Percentiles rank a stretch among this genome's conserved stretches.
Evolutionary conservation across 2,888 invertebrate species (phyloP).

Genomic region (Melitaea athalia): DNA sequence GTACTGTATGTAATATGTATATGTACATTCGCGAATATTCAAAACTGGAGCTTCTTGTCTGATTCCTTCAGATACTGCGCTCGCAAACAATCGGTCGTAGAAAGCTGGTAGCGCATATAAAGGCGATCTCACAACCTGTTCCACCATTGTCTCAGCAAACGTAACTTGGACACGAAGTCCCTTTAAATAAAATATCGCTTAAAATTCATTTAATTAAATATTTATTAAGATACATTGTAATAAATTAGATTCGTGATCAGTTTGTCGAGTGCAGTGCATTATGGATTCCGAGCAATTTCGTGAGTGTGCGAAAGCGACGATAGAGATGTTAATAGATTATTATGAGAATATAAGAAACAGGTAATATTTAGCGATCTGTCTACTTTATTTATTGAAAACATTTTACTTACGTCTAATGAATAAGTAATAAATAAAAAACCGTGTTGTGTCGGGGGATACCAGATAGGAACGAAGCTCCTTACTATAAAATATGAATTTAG

Average conservation of each 20-base stretch:
- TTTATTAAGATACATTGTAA: background rate
- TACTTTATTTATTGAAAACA: slow-evolving; percentile 6
- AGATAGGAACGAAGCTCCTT: no score
- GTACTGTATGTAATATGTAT: background rate
- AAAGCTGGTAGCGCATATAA: slow-evolving; percentile 40
- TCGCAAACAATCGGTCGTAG: slow-evolving; percentile 29
- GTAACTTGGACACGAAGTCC: slow-evolving; percentile 48
- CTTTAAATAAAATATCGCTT: background rate
- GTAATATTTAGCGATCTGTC: slow-evolving; percentile 63
- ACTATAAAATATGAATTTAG: no score
- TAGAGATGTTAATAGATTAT: slow-evolving; percentile 96
- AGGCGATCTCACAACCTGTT: slow-evolving; percentile 30
- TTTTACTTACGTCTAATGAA: background rate
- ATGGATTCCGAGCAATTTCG: slow-evolving; percentile 91
- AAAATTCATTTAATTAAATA: background rate
- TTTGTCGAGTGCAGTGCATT: slow-evolving; percentile 46
- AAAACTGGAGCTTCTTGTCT: slow-evolving; percentile 5
- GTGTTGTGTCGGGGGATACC: no score
- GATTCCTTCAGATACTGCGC: slow-evolving; percentile 17
- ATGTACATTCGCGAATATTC: background rate
- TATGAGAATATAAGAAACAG: slow-evolving; percentile 91
- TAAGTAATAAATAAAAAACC: background rate
- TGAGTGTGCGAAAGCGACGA: slow-evolving; percentile 91
- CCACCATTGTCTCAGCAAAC: slow-evolving; percentile 69
- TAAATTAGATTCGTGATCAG: slow-evolving; percentile 2